Evolutionary conservation across 2,797 vertebrate genomes (phyloP).

Genomic region (Rhinophrynus dorsalis): DNA sequence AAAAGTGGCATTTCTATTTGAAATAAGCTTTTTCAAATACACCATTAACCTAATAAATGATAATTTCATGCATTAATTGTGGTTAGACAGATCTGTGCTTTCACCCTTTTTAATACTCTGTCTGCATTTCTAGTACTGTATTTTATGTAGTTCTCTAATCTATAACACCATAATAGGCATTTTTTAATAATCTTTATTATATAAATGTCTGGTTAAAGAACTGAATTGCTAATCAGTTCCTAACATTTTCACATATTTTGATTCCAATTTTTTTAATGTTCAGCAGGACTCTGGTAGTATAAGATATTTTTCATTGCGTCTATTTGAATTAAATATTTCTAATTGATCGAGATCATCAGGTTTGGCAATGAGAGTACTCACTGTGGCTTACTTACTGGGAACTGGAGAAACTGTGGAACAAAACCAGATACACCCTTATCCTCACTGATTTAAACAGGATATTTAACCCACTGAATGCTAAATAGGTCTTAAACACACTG

Average conservation of each 20-base stretch:
- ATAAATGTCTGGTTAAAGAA: constrained; percentile 19
- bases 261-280: background rate
- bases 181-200: constrained; percentile 23
- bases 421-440: too few species aligned
- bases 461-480: too few species aligned
- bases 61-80: constrained; percentile 26
- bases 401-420: too few species aligned
- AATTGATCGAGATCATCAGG: too few species aligned
- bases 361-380: too few species aligned
- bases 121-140: constrained; percentile 18
- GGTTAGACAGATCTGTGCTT: constrained; percentile 10
- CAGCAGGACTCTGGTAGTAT: background rate
- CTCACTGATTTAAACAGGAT: too few species aligned
- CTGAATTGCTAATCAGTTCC: background rate
- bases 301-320: background rate
- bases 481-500: too few species aligned
- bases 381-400: too few species aligned
- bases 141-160: constrained; percentile 31
- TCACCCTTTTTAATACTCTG: constrained; percentile 24
- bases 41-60: constrained; percentile 35
- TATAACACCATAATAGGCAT: constrained; percentile 19
- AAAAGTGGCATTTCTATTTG: background rate
- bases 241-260: constrained; percentile 14
- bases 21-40: constrained; percentile 34
- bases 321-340: too few species aligned